These are phyloP conservation scores for Maccullochella peelii DNA, from an alignment of 2,113 vertebrate genomes.

Conservation along the genomic window DNA sequence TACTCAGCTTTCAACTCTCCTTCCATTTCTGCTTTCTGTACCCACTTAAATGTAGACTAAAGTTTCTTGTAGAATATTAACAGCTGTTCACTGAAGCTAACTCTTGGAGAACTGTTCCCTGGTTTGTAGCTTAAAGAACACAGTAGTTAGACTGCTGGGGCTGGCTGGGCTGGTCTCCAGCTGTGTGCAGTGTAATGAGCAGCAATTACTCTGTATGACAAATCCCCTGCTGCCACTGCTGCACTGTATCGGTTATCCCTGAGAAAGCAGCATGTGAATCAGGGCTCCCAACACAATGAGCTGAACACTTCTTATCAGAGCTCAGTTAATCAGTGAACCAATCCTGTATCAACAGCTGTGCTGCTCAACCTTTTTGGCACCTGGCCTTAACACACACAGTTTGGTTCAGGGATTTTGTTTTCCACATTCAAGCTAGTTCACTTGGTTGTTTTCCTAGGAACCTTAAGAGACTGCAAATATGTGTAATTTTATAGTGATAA, in stretches of 20 bases:
- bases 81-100: not conserved
- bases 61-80: not conserved
- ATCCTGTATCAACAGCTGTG: constrained; percentile 27
- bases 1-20: not conserved
- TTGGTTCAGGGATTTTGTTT: not conserved
- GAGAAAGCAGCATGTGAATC: constrained; percentile 24
- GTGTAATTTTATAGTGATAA: too few relatives aligned
- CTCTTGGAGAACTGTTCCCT: not conserved
- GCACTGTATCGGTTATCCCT: constrained; percentile 5
- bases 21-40: constrained; percentile 21
- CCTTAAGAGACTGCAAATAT: not conserved
- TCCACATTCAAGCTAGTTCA: not conserved
- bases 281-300: not conserved
- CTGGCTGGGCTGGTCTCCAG: constrained; percentile 41
- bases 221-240: constrained; percentile 24
- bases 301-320: constrained; percentile 28
- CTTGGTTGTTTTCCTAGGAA: not conserved
- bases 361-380: constrained; percentile 1
- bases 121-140: constrained; percentile 2
- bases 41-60: not conserved
- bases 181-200: constrained; percentile 44
- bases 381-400: not conserved
- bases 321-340: constrained; percentile 45
- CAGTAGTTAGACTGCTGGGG: constrained; percentile 5
- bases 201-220: constrained; percentile 56